A percentile compares a stretch with the other conserved stretches of the same genome.
Conservation (phyloP, 2,888 invertebrate genomes). For the Dioctria rufipes region DNA sequence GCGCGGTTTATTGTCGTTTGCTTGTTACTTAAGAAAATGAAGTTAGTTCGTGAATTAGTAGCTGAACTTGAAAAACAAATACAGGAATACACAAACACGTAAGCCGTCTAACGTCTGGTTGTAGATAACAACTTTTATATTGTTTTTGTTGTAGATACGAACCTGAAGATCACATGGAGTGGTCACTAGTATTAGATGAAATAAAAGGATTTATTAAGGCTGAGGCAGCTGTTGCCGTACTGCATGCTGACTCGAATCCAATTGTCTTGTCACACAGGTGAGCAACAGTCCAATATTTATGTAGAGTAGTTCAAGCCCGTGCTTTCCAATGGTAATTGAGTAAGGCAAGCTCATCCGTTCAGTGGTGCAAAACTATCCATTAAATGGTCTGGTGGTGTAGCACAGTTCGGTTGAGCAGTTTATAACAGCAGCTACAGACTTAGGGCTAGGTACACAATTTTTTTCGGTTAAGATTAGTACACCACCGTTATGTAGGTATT, state of each 20-base stretch:
- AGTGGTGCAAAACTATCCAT: not conserved
- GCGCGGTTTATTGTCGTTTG: conserved; percentile 97
- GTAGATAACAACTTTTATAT: conserved; percentile 37
- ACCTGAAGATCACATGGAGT: conserved; percentile 97
- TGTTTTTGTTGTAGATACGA: conserved; percentile 76
- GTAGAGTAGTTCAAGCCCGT: conserved; percentile 68
- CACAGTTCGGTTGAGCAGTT: conserved; percentile 49
- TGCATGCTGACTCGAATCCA: conserved; percentile 89
- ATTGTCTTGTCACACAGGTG: conserved; percentile 91
- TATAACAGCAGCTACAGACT: conserved; percentile 53
- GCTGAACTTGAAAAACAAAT: conserved; percentile 95
- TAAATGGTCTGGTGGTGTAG: not conserved
- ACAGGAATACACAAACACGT: conserved; percentile 92
- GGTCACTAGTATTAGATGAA: conserved; percentile 95
- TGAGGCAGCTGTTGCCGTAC: conserved; percentile 89
- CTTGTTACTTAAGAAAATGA: conserved; percentile 92
- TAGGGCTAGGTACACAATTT: conserved; percentile 57
- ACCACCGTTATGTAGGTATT: conserved; percentile 16
- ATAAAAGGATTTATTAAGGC: conserved; percentile 95
- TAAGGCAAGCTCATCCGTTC: conserved; percentile 49
- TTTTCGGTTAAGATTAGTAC: conserved; percentile 16
- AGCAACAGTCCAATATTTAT: conserved; percentile 60
- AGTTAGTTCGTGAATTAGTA: conserved; percentile 91
- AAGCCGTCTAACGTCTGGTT: conserved; percentile 58
- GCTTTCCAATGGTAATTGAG: conserved; percentile 68